Base-by-base conservation (phyloP, 2,113 vertebrate genomes). In the Sitta europaea region DNA sequence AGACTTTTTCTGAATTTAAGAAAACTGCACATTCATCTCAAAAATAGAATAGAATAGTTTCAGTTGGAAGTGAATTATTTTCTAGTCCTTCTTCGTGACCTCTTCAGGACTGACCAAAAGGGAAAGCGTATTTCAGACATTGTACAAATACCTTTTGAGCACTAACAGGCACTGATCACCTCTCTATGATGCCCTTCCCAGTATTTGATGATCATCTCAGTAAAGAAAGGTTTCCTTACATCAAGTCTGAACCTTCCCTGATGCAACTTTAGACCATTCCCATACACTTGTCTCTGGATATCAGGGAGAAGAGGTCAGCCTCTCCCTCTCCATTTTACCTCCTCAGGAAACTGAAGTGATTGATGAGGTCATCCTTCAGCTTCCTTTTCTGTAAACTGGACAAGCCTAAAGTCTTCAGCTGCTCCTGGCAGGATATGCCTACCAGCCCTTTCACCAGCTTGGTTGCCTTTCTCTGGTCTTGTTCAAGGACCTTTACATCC, bases 251-350 rank as follows among this genome's bases (percentile, higher is more conserved):
- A 20, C 53, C 6, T 71, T 15, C 18, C 5, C 11, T 71, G 27
- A 10, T 5, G 4, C 23, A 86, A 29, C 14, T 90, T 57, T 66
- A 61, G 71, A 33, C 27, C 20, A 25, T 51, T 70, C 20, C 27
- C 18, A 33, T 1, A 4, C 1, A 8, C 4, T 7, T 74, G 3
- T 15, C 12, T 53, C 35, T 36, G 12, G 9, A 31, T 68, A 11
- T 3, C 15, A 63, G 28, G 25, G 21, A 35, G 28, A 63, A 62
- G 31, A 45, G 4, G 5, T 47, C 40, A 47, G 7, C 36, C 33
- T 51, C 15, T 72, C 11, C 7, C 7, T 58, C 27, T 70, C 23
- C 20, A 12, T 21, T 28, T 54, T 7, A 10, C 22, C 10, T 59
- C 27, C 50, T 74, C 27, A 48, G 55, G 27, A 89, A 57, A 12